Conservation (phyloP, 2,888 invertebrate genomes). For the Andrena hattorfiana region DNA sequence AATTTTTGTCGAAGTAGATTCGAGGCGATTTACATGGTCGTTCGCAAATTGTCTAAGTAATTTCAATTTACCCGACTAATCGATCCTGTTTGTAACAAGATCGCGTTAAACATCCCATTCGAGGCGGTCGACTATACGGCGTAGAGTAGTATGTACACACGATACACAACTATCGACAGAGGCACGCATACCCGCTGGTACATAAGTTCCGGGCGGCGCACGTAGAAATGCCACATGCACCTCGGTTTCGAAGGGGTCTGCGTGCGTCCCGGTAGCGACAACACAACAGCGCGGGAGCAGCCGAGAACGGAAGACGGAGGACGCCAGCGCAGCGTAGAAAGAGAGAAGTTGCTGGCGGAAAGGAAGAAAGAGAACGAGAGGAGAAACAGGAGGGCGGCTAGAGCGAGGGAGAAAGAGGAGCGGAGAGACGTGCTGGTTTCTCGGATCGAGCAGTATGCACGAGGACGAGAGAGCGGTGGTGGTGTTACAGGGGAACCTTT, state of each 20-base stretch:
- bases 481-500: constrained; percentile 67
- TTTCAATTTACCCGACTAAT: constrained; percentile 57
- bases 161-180: constrained; percentile 63
- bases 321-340: constrained; percentile 59
- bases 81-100: constrained; percentile 60
- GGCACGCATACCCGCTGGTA: constrained; percentile 67
- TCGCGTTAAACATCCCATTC: constrained; percentile 62
- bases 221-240: constrained; percentile 71
- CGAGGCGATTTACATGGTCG: constrained; percentile 22
- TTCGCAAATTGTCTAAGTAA: constrained; percentile 42
- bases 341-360: constrained; percentile 38
- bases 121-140: constrained; percentile 51
- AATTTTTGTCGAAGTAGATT: constrained; percentile 1
- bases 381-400: constrained; percentile 19
- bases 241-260: constrained; percentile 65
- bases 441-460: constrained; percentile 68
- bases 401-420: constrained; percentile 26
- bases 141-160: constrained; percentile 36
- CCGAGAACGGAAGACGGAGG: constrained; percentile 71
- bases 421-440: constrained; percentile 63
- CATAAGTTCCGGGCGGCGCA: constrained; percentile 65
- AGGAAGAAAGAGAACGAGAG: constrained; percentile 43
- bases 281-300: constrained; percentile 67
- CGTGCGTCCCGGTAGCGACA: constrained; percentile 71
- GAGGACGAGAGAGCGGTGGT: constrained; percentile 56